Conservation (phyloP, 2,113 vertebrate species). For the Garra rufa region DNA sequence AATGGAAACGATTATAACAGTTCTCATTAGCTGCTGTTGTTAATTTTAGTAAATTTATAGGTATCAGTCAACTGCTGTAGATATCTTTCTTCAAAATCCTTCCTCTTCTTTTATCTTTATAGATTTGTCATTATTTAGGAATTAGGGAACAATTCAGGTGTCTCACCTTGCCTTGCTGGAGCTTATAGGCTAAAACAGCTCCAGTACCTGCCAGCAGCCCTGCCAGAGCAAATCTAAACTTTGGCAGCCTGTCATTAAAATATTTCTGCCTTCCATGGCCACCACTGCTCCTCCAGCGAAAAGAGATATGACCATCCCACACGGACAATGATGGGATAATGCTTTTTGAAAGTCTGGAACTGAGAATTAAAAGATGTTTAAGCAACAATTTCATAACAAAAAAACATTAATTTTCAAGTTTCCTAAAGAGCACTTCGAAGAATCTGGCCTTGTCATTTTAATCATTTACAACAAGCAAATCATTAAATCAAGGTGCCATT, state of each 20-base stretch:
- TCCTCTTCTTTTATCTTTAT: background rate
- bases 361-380: conserved; percentile 3
- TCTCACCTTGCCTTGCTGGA: conserved; percentile 71
- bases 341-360: conserved; percentile 38
- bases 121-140: background rate
- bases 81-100: background rate
- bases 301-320: conserved; percentile 56
- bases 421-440: background rate
- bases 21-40: background rate
- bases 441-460: background rate
- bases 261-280: conserved; percentile 51
- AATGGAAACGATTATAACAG: background rate
- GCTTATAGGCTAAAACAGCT: conserved; percentile 69
- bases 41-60: background rate
- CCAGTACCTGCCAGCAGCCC: conserved; percentile 77
- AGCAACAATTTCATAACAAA: background rate
- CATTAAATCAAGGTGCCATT: background rate
- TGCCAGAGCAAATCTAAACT: conserved; percentile 68
- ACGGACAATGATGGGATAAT: conserved; percentile 46
- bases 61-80: background rate
- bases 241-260: conserved; percentile 35
- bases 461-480: conserved; percentile 4
- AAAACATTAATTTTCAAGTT: background rate
- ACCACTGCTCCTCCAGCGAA: conserved; percentile 55
- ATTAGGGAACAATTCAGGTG: background rate